phyloP scores from a whole-genome alignment of 2,888 invertebrate species.

The Polyommatus iphigenia region DNA sequence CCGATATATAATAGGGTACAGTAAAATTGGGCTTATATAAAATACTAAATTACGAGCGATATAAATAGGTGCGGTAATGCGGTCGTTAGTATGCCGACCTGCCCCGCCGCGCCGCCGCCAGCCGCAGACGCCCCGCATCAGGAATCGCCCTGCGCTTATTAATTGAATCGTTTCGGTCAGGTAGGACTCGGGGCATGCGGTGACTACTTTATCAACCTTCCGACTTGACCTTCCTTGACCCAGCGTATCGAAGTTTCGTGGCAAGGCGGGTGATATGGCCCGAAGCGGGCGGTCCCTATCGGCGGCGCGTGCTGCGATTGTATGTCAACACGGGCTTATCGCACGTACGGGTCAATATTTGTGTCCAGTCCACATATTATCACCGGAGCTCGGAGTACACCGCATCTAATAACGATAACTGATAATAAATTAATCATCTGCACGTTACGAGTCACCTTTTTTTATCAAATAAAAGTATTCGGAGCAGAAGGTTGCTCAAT shows the following conservation, averaged over 20 bases:
- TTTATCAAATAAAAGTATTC: not conserved
- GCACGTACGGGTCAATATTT: slow-evolving; percentile 12
- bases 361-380: not conserved
- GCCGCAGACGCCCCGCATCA: not conserved
- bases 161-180: not conserved
- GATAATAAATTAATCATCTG: slow-evolving; percentile 10
- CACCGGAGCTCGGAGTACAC: not conserved
- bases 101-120: not conserved
- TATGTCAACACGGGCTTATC: not conserved
- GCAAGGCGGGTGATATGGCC: not conserved
- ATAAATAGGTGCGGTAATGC: not conserved
- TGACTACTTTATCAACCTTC: not conserved
- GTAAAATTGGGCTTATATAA: slow-evolving; percentile 3
- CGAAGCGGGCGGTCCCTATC: not conserved
- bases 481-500: not conserved
- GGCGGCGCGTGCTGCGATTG: slow-evolving; percentile 12
- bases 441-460: not conserved
- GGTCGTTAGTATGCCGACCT: not conserved
- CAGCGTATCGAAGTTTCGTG: slow-evolving; percentile 9
- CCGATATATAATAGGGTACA: not conserved
- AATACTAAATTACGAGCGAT: not conserved
- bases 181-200: not conserved
- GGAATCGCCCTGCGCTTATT: not conserved
- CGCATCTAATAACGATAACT: not conserved
- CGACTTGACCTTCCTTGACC: not conserved